These are phyloP conservation scores for Lerista edwardsae DNA, from an alignment of 2,797 vertebrate genomes.

Conservation along the genomic window DNA sequence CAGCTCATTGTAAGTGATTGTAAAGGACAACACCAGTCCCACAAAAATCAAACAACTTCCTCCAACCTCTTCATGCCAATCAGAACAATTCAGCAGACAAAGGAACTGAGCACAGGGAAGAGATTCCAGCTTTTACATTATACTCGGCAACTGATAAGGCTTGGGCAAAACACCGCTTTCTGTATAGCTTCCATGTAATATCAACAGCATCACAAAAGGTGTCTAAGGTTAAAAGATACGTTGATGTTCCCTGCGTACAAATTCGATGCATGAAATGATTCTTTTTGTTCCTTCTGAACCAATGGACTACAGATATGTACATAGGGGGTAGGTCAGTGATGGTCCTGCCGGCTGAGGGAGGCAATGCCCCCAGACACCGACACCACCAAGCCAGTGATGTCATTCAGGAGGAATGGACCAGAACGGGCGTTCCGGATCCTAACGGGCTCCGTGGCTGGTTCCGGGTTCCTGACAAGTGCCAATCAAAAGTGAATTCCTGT, in stretches of 20 bases:
- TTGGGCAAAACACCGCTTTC: constrained; percentile 4
- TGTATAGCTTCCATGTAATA: background rate
- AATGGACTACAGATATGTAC: too few relatives aligned
- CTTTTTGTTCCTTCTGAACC: background rate
- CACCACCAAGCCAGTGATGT: too few relatives aligned
- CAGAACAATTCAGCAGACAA: constrained; percentile 28
- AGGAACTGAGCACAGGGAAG: constrained; percentile 9
- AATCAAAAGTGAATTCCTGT: too few relatives aligned
- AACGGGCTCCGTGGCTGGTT: too few relatives aligned
- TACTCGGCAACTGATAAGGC: background rate
- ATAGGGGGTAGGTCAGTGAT: too few relatives aligned
- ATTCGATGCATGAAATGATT: background rate
- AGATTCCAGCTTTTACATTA: constrained; percentile 21
- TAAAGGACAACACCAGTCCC: constrained; percentile 51
- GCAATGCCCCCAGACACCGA: too few relatives aligned
- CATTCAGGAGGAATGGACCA: too few relatives aligned
- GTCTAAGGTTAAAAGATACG: background rate
- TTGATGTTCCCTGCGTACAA: background rate
- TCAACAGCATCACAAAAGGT: background rate
- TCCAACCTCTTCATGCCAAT: constrained; percentile 42
- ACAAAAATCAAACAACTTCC: constrained; percentile 48
- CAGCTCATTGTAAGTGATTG: constrained; percentile 48
- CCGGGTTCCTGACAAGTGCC: too few relatives aligned
- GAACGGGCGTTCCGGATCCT: too few relatives aligned
- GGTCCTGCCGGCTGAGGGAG: too few relatives aligned